Evolutionary conservation across 2,888 invertebrate species (phyloP).

Genomic region (Drosophila mimetica): DNA sequence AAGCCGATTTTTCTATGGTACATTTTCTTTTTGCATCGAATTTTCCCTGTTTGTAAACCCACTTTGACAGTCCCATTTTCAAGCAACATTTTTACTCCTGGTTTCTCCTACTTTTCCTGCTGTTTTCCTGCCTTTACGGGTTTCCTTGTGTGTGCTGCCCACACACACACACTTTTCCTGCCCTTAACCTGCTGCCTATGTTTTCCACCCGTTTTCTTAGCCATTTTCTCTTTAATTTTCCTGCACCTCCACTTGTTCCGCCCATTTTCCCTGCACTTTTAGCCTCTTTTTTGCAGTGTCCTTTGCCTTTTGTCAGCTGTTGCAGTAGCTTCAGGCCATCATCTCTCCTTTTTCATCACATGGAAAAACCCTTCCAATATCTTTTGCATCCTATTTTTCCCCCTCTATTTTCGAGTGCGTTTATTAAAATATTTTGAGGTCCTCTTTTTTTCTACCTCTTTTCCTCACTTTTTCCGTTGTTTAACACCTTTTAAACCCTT

Average conservation of each 20-base stretch:
- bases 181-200: neutral
- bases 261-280: constrained; percentile 3
- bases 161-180: constrained; percentile 15
- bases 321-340: constrained; percentile 16
- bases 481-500: neutral
- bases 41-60: neutral
- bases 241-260: too few relatives aligned
- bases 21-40: too few relatives aligned
- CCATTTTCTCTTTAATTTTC: neutral
- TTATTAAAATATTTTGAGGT: constrained; percentile 56
- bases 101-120: neutral
- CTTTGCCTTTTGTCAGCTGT: constrained; percentile 23
- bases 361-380: constrained; percentile 8
- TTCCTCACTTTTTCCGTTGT: neutral
- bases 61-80: neutral
- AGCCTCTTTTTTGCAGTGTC: too few relatives aligned
- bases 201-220: neutral
- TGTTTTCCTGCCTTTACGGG: constrained; percentile 2
- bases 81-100: neutral
- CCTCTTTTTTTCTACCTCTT: neutral
- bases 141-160: neutral
- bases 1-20: neutral
- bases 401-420: constrained; percentile 23
- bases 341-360: constrained; percentile 1
- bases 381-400: neutral